These are phyloP conservation scores for Yasuhikotakia modesta DNA, from an alignment of 2,797 vertebrate species.

Conservation along the genomic window DNA sequence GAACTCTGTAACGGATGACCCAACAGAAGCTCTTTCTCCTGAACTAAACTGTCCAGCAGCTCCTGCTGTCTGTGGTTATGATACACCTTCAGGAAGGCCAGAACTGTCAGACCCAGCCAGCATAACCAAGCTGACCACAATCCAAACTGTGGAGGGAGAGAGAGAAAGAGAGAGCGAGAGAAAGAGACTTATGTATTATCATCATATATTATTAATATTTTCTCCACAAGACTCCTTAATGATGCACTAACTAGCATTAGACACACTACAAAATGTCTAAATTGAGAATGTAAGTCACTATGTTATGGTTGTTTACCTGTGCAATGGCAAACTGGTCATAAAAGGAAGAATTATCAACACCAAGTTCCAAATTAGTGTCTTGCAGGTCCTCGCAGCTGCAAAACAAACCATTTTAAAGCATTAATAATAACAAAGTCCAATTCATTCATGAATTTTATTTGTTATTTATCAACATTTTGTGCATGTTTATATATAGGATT, in stretches of 20 bases:
- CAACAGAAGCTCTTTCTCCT: slow-evolving; percentile 94
- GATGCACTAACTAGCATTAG: no score
- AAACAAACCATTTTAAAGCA: slow-evolving; percentile 24
- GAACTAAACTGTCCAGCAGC: slow-evolving; percentile 90
- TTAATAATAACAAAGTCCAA: not conserved
- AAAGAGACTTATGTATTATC: not conserved
- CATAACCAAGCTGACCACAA: slow-evolving; percentile 95
- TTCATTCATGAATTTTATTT: no score
- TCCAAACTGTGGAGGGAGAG: slow-evolving; percentile 81
- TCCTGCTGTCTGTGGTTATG: slow-evolving; percentile 94
- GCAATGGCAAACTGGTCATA: slow-evolving; percentile 95
- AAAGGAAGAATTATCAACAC: slow-evolving; percentile 90
- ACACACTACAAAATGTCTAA: no score
- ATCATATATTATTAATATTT: no score
- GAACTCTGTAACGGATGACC: slow-evolving; percentile 81
- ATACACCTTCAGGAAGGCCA: slow-evolving; percentile 95
- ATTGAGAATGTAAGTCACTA: no score
- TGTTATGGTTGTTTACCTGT: slow-evolving; percentile 77
- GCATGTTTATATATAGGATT: no score
- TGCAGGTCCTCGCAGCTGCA: slow-evolving; percentile 91
- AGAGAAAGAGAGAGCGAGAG: not conserved
- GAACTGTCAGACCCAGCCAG: slow-evolving; percentile 88
- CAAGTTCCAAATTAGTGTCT: slow-evolving; percentile 88
- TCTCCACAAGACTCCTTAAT: no score
- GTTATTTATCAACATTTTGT: no score